phyloP scores from a whole-genome alignment of 1,140 invertebrate species.

The Formica exsecta region DNA sequence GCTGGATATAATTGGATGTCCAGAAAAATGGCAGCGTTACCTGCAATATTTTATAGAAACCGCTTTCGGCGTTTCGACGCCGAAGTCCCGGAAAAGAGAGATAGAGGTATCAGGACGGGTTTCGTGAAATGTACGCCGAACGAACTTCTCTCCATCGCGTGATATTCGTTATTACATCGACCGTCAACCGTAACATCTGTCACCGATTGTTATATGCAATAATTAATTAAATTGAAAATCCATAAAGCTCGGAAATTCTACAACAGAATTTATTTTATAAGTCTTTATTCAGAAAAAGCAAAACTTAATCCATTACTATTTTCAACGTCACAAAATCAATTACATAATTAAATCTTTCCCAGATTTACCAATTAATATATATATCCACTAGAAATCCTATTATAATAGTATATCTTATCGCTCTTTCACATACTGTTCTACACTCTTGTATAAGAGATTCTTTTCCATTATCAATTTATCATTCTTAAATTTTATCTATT shows the following conservation, averaged over 20 bases:
- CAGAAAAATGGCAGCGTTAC: slow-evolving; percentile 50
- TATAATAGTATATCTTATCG: not conserved
- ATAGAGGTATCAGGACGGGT: not conserved
- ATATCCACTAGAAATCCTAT: not conserved
- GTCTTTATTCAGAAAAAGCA: not conserved
- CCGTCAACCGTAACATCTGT: slow-evolving; percentile 26
- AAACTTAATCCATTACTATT: slow-evolving; percentile 24
- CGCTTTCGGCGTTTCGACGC: not conserved
- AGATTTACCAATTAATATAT: not conserved
- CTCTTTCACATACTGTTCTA: not conserved
- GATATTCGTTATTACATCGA: slow-evolving; percentile 35
- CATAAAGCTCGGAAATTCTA: slow-evolving; percentile 3
- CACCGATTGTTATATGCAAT: slow-evolving; percentile 29
- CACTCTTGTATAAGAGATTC: not conserved
- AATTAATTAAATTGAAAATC: slow-evolving; percentile 49
- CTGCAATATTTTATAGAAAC: slow-evolving; percentile 49
- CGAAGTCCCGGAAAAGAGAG: not conserved
- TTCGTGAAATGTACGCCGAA: slow-evolving; percentile 24
- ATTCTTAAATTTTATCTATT: not conserved
- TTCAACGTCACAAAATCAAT: slow-evolving; percentile 15
- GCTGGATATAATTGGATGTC: slow-evolving; percentile 55
- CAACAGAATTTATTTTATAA: not conserved
- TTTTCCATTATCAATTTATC: not conserved
- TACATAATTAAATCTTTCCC: slow-evolving; percentile 25
- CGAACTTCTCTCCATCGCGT: slow-evolving; percentile 17